These are phyloP conservation scores for Malacoraja senta DNA, from an alignment of 2,797 vertebrate genomes.

Conservation along the genomic window DNA sequence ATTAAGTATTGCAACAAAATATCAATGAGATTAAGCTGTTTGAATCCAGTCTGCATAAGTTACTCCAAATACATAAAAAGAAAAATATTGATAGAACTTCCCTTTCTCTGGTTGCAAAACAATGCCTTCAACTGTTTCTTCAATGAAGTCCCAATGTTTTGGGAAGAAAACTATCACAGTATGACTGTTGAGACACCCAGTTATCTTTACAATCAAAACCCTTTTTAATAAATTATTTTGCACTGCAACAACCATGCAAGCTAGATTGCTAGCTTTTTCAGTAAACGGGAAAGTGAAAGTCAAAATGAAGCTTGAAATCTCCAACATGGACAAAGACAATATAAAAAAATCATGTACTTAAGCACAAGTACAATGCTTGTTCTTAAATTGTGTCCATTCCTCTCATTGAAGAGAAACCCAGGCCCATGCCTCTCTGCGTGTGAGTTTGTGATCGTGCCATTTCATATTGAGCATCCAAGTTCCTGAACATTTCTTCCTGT, in stretches of 20 bases:
- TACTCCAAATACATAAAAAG: constrained; percentile 30
- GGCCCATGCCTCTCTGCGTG: constrained; percentile 92
- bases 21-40: constrained; percentile 52
- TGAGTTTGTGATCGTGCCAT: constrained; percentile 97
- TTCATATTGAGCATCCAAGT: constrained; percentile 94
- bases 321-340: constrained; percentile 45
- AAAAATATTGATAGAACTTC: constrained; percentile 22
- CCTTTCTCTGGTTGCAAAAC: constrained; percentile 10
- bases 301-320: constrained; percentile 62
- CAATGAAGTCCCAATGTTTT: constrained; percentile 11
- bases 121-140: constrained; percentile 12
- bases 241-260: constrained; percentile 92
- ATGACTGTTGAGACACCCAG: constrained; percentile 47
- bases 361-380: constrained; percentile 39
- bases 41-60: constrained; percentile 26
- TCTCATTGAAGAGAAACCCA: constrained; percentile 86
- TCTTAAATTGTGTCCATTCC: constrained; percentile 87
- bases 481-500: constrained; percentile 94
- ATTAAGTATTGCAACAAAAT: constrained; percentile 56
- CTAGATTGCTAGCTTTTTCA: constrained; percentile 73
- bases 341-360: constrained; percentile 41
- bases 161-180: constrained; percentile 35
- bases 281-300: constrained; percentile 65
- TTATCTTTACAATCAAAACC: constrained; percentile 81
- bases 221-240: constrained; percentile 89